phyloP scores from a whole-genome alignment of 2,888 invertebrate species.

The Acleris laterana region DNA sequence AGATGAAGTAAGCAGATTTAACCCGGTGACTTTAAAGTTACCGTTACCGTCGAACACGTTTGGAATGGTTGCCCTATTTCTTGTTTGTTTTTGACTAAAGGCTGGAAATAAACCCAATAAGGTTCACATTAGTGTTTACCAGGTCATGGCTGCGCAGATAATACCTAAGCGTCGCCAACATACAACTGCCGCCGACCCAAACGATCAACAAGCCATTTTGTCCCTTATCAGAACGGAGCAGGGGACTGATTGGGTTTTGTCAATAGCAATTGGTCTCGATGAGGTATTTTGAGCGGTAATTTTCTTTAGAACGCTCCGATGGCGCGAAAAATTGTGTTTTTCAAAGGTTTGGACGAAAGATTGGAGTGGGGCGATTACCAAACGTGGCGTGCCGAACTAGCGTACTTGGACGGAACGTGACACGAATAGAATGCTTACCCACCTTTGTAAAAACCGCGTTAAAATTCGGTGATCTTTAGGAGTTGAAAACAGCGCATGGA shows the following conservation, averaged over 20 bases:
- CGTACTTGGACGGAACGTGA: background rate
- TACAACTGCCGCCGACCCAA: conserved; percentile 14
- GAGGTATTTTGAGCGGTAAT: conserved; percentile 71
- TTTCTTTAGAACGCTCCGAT: conserved; percentile 78
- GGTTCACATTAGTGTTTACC: conserved; percentile 66
- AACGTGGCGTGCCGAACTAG: background rate
- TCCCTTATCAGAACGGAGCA: conserved; percentile 41
- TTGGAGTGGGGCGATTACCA: conserved; percentile 9
- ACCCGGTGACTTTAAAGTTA: too few relatives aligned
- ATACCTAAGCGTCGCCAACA: conserved; percentile 59
- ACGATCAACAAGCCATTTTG: conserved; percentile 44
- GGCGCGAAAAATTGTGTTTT: conserved; percentile 78
- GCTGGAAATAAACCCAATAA: conserved; percentile 63
- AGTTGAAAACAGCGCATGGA: too few relatives aligned
- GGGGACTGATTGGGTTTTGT: conserved; percentile 38
- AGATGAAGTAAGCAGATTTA: too few relatives aligned
- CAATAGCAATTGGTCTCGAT: conserved; percentile 50
- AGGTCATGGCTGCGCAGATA: conserved; percentile 65
- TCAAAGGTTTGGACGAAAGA: conserved; percentile 57
- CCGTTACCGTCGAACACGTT: background rate
- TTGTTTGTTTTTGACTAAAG: conserved; percentile 32
- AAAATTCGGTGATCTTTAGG: too few relatives aligned
- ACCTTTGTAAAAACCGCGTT: too few relatives aligned
- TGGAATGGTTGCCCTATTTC: background rate
- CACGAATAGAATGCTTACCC: background rate